These are phyloP conservation scores for Ochotona curzoniae DNA, from an alignment of 2,113 vertebrate species.

Conservation along the genomic window DNA sequence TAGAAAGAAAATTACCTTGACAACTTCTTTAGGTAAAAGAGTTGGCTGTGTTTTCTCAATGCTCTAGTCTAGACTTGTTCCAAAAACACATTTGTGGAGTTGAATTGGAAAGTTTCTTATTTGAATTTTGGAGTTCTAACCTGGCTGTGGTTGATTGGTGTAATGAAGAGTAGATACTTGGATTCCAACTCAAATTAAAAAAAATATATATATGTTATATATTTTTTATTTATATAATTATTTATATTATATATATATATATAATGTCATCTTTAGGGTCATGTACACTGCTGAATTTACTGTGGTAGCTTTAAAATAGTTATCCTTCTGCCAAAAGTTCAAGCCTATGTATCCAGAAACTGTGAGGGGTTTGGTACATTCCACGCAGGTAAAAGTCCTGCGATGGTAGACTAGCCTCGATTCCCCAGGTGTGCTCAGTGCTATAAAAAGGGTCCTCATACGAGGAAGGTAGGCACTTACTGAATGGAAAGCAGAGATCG, in stretches of 20 bases:
- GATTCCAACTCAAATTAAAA: constrained; percentile 32
- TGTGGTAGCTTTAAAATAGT: neutral
- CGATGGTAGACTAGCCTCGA: neutral
- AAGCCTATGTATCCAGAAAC: neutral
- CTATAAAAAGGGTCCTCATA: neutral
- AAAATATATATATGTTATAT: neutral
- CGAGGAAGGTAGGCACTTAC: neutral
- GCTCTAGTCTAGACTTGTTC: constrained; percentile 38
- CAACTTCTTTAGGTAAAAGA: constrained; percentile 34
- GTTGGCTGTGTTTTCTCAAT: constrained; percentile 37
- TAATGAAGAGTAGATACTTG: neutral
- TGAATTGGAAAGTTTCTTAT: constrained; percentile 36
- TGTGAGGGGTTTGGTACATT: neutral
- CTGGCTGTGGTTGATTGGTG: neutral
- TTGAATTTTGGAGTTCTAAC: constrained; percentile 38
- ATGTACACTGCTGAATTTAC: neutral
- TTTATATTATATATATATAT: no score
- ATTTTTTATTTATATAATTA: no score
- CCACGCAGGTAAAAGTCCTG: neutral
- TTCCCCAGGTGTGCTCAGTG: neutral
- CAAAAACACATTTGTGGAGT: neutral
- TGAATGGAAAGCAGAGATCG: neutral
- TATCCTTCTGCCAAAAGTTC: neutral
- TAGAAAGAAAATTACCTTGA: constrained; percentile 44
- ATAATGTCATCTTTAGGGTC: neutral